Base-by-base conservation (phyloP, 2,888 invertebrate genomes). In the Petrolisthes cinctipes region DNA sequence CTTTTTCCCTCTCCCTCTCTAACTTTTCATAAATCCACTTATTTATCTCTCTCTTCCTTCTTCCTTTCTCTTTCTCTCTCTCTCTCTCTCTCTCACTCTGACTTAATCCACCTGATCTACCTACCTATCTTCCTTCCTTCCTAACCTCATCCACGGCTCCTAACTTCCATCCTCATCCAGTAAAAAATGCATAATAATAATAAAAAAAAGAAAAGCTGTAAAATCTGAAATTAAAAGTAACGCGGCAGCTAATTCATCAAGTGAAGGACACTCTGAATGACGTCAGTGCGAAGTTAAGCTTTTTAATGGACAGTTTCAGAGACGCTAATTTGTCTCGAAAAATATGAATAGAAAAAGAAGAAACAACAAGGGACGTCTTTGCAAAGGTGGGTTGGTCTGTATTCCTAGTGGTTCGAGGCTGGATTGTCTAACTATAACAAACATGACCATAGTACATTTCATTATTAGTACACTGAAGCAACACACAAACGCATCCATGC, bases 11-110 rank as follows among this genome's bases (percentile, higher is more conserved):
- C 73, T 7, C 73, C n/a, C n/a, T 20, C 5, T 73, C 73, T 17
- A 20, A 11, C n/a, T 6, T 14, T 37, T 9, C 37, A 23, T 76
- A 23, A 14, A 14, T 37, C 3, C 37, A 20, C 37, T 37, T 37
- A 14, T 76, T 9, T 37, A 23, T 76, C 76, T 37, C 3, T 73
- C 73, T 73, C 73, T n/a, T 4, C 7, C 14, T n/a, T 4, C n/a
- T 4, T n/a, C 4, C 23, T 20, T 53, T 53, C 53, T 53, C 78
- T 78, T 4, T 78, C n/a, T 53, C 78, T 53, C 78, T 53, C 23
- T 78, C 54, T 54, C 78, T 78, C 54, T 53, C 51, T 54, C 54
- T 54, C 78, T 53, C 78, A 20, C 78, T 54, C 78, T 54, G 7
- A 53, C 78, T 78, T 54, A 53, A 51, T 54, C 54, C 54, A 51